phyloP scores from a whole-genome alignment of 2,797 vertebrate species.

The Cercopithecus neglectus region DNA sequence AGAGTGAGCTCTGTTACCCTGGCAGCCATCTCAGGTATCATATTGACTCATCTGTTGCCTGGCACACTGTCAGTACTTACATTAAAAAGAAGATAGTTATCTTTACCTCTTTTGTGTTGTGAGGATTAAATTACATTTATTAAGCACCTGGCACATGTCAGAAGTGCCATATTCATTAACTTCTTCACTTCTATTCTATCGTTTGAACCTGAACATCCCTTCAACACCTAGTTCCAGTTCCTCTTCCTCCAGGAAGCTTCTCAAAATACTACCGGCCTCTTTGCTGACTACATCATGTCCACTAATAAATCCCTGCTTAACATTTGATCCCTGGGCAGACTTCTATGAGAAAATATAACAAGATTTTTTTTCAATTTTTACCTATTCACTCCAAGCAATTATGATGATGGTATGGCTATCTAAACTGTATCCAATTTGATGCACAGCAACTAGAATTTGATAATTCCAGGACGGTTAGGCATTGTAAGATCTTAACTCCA shows the following conservation, averaged over 20 bases:
- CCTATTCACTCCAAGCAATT: background rate
- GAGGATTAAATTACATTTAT: background rate
- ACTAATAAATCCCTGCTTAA: background rate
- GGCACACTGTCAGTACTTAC: background rate
- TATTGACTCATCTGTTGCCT: background rate
- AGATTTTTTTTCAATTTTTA: background rate
- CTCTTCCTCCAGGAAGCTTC: background rate
- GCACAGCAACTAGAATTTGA: background rate
- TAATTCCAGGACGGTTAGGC: too few species aligned
- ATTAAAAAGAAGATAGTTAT: background rate
- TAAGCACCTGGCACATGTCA: background rate
- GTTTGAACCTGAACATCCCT: background rate
- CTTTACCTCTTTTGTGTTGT: background rate
- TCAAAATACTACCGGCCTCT: background rate
- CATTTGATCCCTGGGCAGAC: background rate
- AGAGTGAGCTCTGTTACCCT: too few species aligned
- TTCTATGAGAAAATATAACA: background rate
- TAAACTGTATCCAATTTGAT: background rate
- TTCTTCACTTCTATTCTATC: background rate
- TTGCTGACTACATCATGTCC: background rate
- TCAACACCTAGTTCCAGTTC: background rate
- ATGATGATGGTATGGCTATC: too few species aligned
- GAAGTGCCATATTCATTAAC: background rate
- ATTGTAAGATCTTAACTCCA: background rate
- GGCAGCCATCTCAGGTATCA: too few species aligned